Conservation (phyloP, 1,140 invertebrate genomes). For the Hycleus cichorii region DNA sequence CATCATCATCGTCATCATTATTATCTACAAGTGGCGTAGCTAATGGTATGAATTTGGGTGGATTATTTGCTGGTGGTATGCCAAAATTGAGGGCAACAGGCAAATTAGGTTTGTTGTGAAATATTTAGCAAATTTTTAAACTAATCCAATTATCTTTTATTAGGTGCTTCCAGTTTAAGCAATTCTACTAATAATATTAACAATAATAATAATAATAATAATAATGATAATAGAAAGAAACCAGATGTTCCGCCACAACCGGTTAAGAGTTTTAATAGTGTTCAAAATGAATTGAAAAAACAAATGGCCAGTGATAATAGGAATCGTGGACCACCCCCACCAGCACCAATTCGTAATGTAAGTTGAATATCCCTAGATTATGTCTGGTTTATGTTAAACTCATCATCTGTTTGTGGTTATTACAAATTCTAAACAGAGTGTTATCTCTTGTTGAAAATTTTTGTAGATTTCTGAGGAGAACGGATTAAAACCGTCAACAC, state of each 20-base stretch:
- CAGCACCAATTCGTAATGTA: conserved; percentile 29
- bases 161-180: conserved; percentile 2
- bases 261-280: conserved; percentile 30
- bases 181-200: background rate
- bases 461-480: no score
- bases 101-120: background rate
- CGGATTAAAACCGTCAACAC: background rate
- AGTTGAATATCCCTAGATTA: background rate
- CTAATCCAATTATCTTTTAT: background rate
- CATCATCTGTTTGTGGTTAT: no score
- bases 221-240: conserved; percentile 11
- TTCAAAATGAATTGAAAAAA: conserved; percentile 36
- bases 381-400: no score
- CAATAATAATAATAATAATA: conserved; percentile 10
- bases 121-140: background rate
- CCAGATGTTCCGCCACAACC: background rate
- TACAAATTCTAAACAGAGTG: no score
- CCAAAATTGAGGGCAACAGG: conserved; percentile 77
- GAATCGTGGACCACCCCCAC: conserved; percentile 34
- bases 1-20: conserved; percentile 32
- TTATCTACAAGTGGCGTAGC: conserved; percentile 36
- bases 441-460: no score
- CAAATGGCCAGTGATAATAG: conserved; percentile 35
- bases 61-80: conserved; percentile 79
- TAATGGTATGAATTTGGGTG: conserved; percentile 57